Conservation (phyloP, 2,888 invertebrate species). For the Synergus japonicus region DNA sequence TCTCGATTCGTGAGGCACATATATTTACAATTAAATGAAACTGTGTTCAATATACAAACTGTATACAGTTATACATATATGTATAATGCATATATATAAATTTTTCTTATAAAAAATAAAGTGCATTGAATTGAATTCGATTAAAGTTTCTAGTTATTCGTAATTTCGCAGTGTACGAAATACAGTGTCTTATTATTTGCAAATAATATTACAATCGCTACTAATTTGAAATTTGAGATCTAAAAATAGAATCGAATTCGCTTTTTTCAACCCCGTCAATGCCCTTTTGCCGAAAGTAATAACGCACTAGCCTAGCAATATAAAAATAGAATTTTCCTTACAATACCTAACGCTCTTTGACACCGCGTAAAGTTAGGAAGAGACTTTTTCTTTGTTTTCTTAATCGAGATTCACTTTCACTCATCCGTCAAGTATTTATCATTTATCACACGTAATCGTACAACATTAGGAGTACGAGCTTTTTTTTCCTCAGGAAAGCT, state of each 20-base stretch:
- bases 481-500: conserved; percentile 19
- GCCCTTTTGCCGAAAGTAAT: conserved; percentile 44
- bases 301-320: conserved; percentile 57
- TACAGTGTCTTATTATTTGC: not conserved
- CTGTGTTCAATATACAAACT: not conserved
- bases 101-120: conserved; percentile 24
- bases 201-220: conserved; percentile 10
- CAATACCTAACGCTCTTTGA: conserved; percentile 52
- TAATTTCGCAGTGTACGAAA: not conserved
- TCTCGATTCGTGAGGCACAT: conserved; percentile 18
- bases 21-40: conserved; percentile 16
- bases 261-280: conserved; percentile 47
- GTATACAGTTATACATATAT: not conserved
- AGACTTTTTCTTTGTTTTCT: conserved; percentile 46
- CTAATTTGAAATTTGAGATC: conserved; percentile 48
- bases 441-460: conserved; percentile 31
- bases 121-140: conserved; percentile 4
- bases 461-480: conserved; percentile 31
- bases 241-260: conserved; percentile 58
- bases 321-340: conserved; percentile 58
- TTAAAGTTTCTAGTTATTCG: not conserved
- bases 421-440: conserved; percentile 5
- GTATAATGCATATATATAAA: conserved; percentile 10
- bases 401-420: conserved; percentile 44
- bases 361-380: conserved; percentile 56